These are phyloP conservation scores for Acrocephalus arundinaceus DNA, from an alignment of 2,113 vertebrate species.

Conservation along the genomic window DNA sequence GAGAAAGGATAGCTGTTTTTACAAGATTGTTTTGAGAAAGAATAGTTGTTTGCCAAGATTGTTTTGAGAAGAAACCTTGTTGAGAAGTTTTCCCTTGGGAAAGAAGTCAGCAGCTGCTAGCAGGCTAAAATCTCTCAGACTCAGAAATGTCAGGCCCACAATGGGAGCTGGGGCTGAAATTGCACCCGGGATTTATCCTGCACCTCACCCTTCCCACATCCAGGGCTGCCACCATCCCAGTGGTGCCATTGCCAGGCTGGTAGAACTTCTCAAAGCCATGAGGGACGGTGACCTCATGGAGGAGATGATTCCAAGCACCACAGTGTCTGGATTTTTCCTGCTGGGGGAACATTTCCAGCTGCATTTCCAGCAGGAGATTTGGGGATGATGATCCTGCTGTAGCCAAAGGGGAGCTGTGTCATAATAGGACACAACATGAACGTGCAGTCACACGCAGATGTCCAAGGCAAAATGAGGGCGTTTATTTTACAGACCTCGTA, in stretches of 20 bases:
- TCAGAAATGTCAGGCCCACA: too few relatives aligned
- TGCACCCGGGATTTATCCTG: background rate
- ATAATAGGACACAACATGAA: too few relatives aligned
- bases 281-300: accelerated
- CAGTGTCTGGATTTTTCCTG: background rate
- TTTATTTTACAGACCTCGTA: too few relatives aligned
- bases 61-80: too few relatives aligned
- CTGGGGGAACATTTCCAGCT: background rate
- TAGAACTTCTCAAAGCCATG: background rate
- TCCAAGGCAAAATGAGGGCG: too few relatives aligned
- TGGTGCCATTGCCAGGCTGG: background rate
- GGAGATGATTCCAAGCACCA: background rate
- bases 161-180: background rate
- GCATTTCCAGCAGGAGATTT: background rate
- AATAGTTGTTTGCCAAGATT: too few relatives aligned
- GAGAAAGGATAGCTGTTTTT: too few relatives aligned
- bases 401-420: background rate
- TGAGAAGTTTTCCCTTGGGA: too few relatives aligned
- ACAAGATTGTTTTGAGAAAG: too few relatives aligned
- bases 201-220: background rate
- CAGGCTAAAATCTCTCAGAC: too few relatives aligned
- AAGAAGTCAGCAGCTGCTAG: too few relatives aligned
- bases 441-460: too few relatives aligned
- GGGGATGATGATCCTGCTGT: accelerated
- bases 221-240: background rate